A percentile compares a stretch with the other conserved stretches of the same genome.
Conservation (phyloP, 2,888 invertebrate genomes). For the Macaria notata region DNA sequence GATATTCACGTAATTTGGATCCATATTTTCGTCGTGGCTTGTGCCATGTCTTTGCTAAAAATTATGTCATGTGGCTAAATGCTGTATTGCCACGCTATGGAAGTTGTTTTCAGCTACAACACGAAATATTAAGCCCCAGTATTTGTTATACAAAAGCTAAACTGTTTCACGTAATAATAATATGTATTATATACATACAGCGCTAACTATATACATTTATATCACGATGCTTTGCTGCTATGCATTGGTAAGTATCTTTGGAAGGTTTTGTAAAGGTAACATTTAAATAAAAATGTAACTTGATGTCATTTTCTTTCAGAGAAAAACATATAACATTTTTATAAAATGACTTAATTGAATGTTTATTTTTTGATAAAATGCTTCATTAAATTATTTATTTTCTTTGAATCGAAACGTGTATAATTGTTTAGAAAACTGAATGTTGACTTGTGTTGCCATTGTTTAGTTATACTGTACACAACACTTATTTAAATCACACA, state of each 20-base stretch:
- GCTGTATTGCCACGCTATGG: conserved; percentile 29
- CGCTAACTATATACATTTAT: conserved; percentile 30
- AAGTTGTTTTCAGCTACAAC: conserved; percentile 18
- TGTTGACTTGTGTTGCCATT: conserved; percentile 12
- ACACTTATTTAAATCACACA: conserved; percentile 17
- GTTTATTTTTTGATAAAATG: conserved; percentile 6
- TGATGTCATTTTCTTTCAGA: conserved; percentile 2
- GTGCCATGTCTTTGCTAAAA: conserved; percentile 22
- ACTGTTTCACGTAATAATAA: conserved; percentile 15
- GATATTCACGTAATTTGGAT: conserved; percentile 26
- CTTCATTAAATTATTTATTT: neutral
- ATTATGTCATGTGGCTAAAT: conserved; percentile 31
- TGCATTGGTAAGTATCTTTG: conserved; percentile 30
- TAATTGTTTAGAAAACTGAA: conserved; percentile 5
- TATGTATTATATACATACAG: conserved; percentile 20
- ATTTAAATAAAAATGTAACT: neutral
- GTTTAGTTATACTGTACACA: conserved; percentile 15
- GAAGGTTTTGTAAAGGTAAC: conserved; percentile 19
- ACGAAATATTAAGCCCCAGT: conserved; percentile 2
- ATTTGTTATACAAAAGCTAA: conserved; percentile 17
- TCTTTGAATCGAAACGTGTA: neutral
- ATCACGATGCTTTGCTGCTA: conserved; percentile 30
- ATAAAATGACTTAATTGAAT: neutral
- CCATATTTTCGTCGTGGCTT: conserved; percentile 25
- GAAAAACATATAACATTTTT: neutral